These are phyloP conservation scores for Drosophila bocqueti DNA, from an alignment of 1,140 invertebrate species.

Conservation along the genomic window DNA sequence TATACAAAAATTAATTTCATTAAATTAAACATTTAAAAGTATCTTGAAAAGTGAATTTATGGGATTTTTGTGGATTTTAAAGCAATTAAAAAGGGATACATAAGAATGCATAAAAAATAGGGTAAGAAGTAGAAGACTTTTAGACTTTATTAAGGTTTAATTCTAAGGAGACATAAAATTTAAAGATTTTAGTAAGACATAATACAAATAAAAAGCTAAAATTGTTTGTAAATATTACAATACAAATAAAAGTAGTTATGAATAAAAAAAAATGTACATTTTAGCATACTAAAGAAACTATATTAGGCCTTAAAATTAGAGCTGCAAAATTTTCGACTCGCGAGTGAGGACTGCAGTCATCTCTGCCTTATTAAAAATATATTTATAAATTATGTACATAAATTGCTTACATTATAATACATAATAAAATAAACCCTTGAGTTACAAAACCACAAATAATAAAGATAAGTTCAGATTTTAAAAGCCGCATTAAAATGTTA, in stretches of 20 bases:
- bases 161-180: neutral
- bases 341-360: too few species aligned
- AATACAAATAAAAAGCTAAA: neutral
- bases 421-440: neutral
- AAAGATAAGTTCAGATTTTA: neutral
- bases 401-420: too few species aligned
- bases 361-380: too few species aligned
- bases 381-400: too few species aligned
- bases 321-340: too few species aligned
- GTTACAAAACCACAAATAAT: neutral
- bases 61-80: neutral
- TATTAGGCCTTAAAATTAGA: too few species aligned
- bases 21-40: too few species aligned
- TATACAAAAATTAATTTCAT: neutral
- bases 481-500: neutral
- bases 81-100: neutral
- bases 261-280: too few species aligned
- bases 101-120: neutral
- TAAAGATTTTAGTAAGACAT: neutral
- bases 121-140: too few species aligned
- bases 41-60: neutral
- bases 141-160: neutral
- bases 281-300: too few species aligned
- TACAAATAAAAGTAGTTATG: neutral
- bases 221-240: neutral